Evolutionary conservation across 2,113 vertebrate genomes (phyloP).

Genomic region (Phyllopteryx taeniolatus): DNA sequence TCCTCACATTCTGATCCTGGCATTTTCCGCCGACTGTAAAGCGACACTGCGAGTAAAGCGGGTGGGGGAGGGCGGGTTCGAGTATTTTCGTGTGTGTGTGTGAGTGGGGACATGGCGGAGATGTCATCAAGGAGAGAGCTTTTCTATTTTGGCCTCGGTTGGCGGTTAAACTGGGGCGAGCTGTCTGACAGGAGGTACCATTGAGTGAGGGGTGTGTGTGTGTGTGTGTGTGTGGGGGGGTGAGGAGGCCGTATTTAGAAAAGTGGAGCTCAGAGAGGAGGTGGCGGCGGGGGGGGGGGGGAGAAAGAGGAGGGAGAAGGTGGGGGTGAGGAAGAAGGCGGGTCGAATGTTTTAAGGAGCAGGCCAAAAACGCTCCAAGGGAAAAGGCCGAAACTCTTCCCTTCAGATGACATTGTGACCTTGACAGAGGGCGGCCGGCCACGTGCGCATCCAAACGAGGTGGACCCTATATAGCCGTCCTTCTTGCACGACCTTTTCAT

Average conservation of each 20-base stretch:
- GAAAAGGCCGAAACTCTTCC: background rate
- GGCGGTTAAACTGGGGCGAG: conserved; percentile 42
- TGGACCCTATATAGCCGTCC: too few species aligned
- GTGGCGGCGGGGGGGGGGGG: background rate
- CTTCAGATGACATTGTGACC: background rate
- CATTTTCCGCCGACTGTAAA: background rate
- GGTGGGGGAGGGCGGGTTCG: background rate
- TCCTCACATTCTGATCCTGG: background rate
- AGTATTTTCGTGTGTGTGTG: background rate
- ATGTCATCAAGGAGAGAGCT: conserved; percentile 35
- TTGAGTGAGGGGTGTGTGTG: background rate
- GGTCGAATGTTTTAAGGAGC: background rate
- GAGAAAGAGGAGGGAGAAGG: background rate
- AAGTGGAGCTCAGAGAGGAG: background rate
- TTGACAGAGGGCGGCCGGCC: conserved; percentile 12
- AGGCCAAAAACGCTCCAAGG: background rate
- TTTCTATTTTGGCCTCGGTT: conserved; percentile 51
- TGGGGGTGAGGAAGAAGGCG: background rate
- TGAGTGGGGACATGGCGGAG: background rate
- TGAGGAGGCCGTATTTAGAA: conserved; percentile 1
- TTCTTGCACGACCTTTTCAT: background rate
- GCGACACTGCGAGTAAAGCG: background rate
- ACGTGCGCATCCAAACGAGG: background rate
- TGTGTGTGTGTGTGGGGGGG: background rate
- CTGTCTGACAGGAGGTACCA: conserved; percentile 34